phyloP scores from a whole-genome alignment of 2,113 vertebrate genomes.

The Xiphophorus hellerii region DNA sequence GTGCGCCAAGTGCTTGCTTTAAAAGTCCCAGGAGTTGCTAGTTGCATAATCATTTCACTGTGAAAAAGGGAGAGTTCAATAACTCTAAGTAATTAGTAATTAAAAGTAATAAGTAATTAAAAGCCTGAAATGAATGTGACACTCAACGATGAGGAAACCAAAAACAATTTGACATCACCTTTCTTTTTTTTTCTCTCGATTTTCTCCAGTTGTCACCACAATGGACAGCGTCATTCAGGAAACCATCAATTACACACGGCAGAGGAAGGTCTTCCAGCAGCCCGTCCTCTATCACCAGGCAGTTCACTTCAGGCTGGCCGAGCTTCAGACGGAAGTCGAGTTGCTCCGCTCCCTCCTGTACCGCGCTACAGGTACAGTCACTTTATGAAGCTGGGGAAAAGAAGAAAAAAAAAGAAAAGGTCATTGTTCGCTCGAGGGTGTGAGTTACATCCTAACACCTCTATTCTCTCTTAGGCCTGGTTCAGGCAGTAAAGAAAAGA shows the following conservation, averaged over 20 bases:
- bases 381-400: not conserved
- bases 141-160: not conserved
- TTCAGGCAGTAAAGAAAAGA: not conserved
- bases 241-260: slow-evolving; percentile 83
- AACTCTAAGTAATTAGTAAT: no score
- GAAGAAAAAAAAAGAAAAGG: not conserved
- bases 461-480: not conserved
- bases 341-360: slow-evolving; percentile 85
- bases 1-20: no score
- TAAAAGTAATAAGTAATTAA: not conserved
- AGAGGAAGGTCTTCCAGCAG: slow-evolving; percentile 82
- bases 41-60: not conserved
- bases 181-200: not conserved
- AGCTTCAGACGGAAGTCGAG: slow-evolving; percentile 87
- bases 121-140: not conserved
- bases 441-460: slow-evolving; percentile 3
- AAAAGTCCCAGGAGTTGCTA: not conserved
- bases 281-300: slow-evolving; percentile 85
- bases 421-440: not conserved
- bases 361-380: slow-evolving; percentile 75
- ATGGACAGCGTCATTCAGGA: slow-evolving; percentile 84
- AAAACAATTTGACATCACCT: not conserved
- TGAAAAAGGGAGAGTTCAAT: not conserved
- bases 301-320: slow-evolving; percentile 86
- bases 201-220: slow-evolving; percentile 69